Conservation (phyloP, 1,140 invertebrate species). For the Brevipalpus yothersi region DNA sequence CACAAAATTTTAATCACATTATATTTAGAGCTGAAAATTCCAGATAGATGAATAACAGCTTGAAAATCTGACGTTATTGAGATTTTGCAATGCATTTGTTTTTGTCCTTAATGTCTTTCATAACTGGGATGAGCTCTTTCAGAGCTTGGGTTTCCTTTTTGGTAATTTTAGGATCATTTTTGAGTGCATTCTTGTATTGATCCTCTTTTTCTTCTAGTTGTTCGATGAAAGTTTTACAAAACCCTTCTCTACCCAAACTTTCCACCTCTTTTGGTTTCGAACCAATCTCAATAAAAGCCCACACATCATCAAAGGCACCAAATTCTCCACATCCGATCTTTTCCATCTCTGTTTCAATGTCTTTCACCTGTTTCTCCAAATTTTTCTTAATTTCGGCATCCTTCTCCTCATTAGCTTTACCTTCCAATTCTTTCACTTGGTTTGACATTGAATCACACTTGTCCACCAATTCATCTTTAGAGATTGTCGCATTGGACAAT, state of each 20-base stretch:
- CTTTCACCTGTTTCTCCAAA: not conserved
- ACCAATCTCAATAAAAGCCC: not conserved
- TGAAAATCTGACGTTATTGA: too few species aligned
- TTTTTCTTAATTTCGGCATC: not conserved
- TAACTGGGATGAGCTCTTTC: too few species aligned
- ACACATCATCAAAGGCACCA: not conserved
- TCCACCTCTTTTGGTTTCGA: not conserved
- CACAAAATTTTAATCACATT: too few species aligned
- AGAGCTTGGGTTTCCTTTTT: too few species aligned
- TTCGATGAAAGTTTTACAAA: not conserved
- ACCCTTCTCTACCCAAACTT: not conserved
- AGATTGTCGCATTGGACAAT: not conserved
- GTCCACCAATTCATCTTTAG: not conserved
- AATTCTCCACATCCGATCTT: not conserved
- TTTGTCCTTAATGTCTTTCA: too few species aligned
- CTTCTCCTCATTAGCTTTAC: not conserved
- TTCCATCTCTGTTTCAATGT: not conserved
- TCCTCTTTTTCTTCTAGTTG: not conserved
- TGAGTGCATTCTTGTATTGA: not conserved
- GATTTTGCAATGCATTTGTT: too few species aligned
- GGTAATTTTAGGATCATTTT: too few species aligned
- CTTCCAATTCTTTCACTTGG: not conserved
- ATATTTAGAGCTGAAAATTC: too few species aligned
- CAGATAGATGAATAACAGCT: too few species aligned
- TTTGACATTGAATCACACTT: not conserved